Percentiles rank a stretch among this genome's conserved stretches.
Evolutionary conservation across 1,140 invertebrate species (phyloP).

Genomic region (Dryas iulia): DNA sequence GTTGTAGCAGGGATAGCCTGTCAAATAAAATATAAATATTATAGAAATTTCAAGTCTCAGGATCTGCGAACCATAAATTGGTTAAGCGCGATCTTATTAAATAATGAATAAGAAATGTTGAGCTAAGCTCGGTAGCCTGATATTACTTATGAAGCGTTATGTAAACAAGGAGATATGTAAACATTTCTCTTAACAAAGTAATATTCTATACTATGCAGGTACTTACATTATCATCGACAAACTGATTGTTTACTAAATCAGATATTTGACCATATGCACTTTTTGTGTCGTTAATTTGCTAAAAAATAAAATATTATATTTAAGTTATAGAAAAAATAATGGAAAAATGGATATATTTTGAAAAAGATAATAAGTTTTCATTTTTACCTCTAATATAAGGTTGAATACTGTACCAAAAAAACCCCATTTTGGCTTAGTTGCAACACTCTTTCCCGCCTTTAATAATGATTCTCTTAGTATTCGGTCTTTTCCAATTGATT

Average conservation of each 20-base stretch:
- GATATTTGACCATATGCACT: constrained; percentile 76
- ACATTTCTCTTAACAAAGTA: background rate
- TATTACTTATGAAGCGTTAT: no score
- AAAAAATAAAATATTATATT: constrained; percentile 46
- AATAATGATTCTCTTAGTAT: constrained; percentile 48
- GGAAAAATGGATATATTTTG: background rate
- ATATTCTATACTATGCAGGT: no score
- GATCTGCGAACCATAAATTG: no score
- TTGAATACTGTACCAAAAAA: constrained; percentile 76
- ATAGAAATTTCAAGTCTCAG: no score
- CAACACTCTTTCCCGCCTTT: constrained; percentile 52
- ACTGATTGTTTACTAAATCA: constrained; percentile 68
- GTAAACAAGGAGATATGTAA: no score
- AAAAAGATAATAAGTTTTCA: no score
- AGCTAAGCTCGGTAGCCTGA: no score
- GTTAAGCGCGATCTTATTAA: no score
- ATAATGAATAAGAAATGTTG: no score
- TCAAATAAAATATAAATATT: constrained; percentile 19
- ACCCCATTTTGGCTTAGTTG: constrained; percentile 63
- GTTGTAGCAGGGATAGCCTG: constrained; percentile 46
- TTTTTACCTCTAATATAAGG: constrained; percentile 62
- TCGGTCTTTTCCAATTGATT: constrained; percentile 65
- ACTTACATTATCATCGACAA: constrained; percentile 72
- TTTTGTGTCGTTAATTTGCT: constrained; percentile 80
- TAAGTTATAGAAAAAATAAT: background rate